A percentile compares a stretch with the other conserved stretches of the same genome.
Conservation (phyloP, 2,113 vertebrate species). For the Aphyosemion australe region DNA sequence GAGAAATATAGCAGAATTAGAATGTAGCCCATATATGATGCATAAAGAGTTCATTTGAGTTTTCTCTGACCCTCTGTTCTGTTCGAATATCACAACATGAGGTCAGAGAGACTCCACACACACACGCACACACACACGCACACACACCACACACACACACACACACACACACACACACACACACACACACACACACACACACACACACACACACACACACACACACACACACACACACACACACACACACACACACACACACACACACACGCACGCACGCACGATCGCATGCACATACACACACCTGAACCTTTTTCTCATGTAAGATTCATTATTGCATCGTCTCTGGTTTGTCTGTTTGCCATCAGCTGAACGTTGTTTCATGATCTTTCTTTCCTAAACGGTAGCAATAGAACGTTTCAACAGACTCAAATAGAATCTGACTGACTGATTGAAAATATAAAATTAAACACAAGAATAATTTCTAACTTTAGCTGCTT, state of each 20-base stretch:
- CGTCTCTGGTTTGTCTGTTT: neutral
- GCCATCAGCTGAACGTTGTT: no score
- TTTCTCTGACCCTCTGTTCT: constrained; percentile 46
- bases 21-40: constrained; percentile 4
- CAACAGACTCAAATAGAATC: constrained; percentile 6
- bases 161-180: constrained; percentile 1
- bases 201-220: no score
- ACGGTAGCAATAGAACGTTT: neutral
- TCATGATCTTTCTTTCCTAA: constrained; percentile 1
- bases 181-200: neutral
- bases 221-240: neutral
- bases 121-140: constrained; percentile 16
- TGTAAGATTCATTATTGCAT: constrained; percentile 24
- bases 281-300: neutral
- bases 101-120: constrained; percentile 16
- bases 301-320: constrained; percentile 38
- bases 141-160: constrained; percentile 12
- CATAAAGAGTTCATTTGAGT: constrained; percentile 28
- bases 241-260: constrained; percentile 1
- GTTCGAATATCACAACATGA: constrained; percentile 53
- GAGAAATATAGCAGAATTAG: constrained; percentile 2
- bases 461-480: constrained; percentile 22
- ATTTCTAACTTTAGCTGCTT: constrained; percentile 15
- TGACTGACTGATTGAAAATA: constrained; percentile 6
- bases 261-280: constrained; percentile 13